Evolutionary conservation across 2,797 vertebrate genomes (phyloP), one percentile per base, ranked within the genome.

Genomic region (Apogon talboti): DNA sequence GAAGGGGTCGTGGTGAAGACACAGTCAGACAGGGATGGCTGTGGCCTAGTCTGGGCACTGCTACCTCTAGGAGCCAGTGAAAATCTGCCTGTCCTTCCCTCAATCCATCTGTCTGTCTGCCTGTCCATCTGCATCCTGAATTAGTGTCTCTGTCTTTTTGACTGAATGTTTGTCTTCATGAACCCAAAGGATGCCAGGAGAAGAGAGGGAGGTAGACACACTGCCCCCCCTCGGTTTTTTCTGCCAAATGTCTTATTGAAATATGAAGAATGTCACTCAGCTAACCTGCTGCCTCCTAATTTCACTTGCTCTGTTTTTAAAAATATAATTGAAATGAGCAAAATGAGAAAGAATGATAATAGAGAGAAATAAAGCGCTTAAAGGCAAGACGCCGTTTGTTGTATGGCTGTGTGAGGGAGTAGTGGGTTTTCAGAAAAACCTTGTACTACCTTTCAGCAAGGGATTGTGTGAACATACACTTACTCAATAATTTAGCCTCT

Each of bases 391-490:
- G 21, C 52, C 16, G 58, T 62, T 47, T 42, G 51, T 74, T 66
- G 41, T 54, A 49, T 54, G 33, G 47, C 49, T 77, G 65, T 72
- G 49, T 65, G 74, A 76, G 72, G 80, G 70, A 71, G 78, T 73
- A 42, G 65, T 74, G 59, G 74, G 45, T 87, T 87, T 84, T 84
- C 66, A 78, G 73, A 88, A 82, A 80, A 65, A 53, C 61, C 86
- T 86, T 87, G 88, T 88, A 79, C 78, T 85, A 79, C 79, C 82
- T 90, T 90, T 91, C 89, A 92, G 76, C 21, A 11, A 82, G 77
- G 87, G 84, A 88, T 86, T 90, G 89, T 91, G 85, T 84, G 89
- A 93, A 92, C 91, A 92, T 86, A 86, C 87, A 90, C 84, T 85
- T 70, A 56, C 86, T 92, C 76, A 92, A 91, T 92, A 91, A 92